Conservation (phyloP, 1,140 invertebrate species). For the Anastatus disparis region DNA sequence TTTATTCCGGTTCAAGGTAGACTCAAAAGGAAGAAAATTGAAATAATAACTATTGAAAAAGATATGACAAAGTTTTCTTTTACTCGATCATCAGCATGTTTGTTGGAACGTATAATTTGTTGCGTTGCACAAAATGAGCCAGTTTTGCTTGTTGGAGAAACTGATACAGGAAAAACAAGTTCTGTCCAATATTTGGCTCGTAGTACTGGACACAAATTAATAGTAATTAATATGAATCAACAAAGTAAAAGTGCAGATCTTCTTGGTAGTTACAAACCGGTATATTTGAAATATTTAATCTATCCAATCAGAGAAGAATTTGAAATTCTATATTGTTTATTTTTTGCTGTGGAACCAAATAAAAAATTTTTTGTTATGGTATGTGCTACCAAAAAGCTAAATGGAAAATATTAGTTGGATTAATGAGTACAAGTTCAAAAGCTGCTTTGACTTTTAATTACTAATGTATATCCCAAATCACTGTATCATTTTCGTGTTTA, state of each 20-base stretch:
- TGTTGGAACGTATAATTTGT: conserved; percentile 88
- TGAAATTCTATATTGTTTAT: conserved; percentile 81
- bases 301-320: conserved; percentile 87
- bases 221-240: conserved; percentile 99
- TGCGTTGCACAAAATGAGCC: conserved; percentile 88
- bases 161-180: conserved; percentile 98
- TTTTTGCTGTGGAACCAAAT: conserved; percentile 86
- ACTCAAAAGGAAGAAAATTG: conserved; percentile 56
- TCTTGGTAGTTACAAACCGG: conserved; percentile 96
- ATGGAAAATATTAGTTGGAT: conserved; percentile 77
- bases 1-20: conserved; percentile 71
- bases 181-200: conserved; percentile 92
- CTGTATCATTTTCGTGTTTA: too few relatives aligned
- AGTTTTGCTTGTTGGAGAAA: conserved; percentile 96
- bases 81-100: conserved; percentile 79
- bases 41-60: conserved; percentile 40
- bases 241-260: conserved; percentile 97
- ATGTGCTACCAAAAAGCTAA: conserved; percentile 78
- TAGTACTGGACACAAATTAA: conserved; percentile 83
- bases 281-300: conserved; percentile 88
- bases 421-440: conserved; percentile 82
- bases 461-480: too few relatives aligned
- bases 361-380: conserved; percentile 84
- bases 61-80: conserved; percentile 78
- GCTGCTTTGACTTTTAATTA: too few relatives aligned